phyloP scores from a whole-genome alignment of 2,888 invertebrate genomes.

The Agrenia bidenticulata region DNA sequence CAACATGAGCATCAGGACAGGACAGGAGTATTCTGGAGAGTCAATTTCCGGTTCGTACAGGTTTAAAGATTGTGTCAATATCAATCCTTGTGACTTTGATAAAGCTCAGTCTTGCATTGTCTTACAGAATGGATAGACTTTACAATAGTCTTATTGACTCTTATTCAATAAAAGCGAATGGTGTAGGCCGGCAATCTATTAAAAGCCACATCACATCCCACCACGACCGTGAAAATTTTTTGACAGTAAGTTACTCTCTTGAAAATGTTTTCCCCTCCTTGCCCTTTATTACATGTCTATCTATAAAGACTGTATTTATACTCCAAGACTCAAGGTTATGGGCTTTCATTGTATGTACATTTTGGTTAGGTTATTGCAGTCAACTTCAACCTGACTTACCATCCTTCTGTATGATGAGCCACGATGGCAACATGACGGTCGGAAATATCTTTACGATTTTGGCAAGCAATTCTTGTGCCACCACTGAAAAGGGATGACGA shows the following conservation, averaged over 20 bases:
- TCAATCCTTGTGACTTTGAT: too few species aligned
- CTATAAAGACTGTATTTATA: constrained; percentile 9
- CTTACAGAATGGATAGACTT: background rate
- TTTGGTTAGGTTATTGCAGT: too few species aligned
- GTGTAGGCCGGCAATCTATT: constrained; percentile 9
- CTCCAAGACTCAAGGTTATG: background rate
- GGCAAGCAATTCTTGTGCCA: constrained; percentile 46
- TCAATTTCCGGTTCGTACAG: too few species aligned
- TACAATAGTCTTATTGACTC: too few species aligned
- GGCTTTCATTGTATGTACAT: too few species aligned
- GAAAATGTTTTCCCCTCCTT: background rate
- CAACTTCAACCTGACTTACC: constrained; percentile 61
- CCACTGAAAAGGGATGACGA: constrained; percentile 29
- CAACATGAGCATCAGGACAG: too few species aligned
- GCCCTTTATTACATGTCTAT: background rate
- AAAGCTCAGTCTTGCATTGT: constrained; percentile 2
- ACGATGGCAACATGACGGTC: constrained; percentile 60
- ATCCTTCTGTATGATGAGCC: constrained; percentile 74
- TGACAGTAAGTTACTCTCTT: constrained; percentile 11
- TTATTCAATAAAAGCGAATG: too few species aligned
- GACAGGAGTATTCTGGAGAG: too few species aligned
- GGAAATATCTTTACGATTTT: constrained; percentile 40
- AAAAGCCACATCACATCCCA: constrained; percentile 17
- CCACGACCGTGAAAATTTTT: constrained; percentile 5
- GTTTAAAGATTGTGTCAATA: too few species aligned